Base-by-base conservation (phyloP, 2,888 invertebrate genomes). In the Opisthograptis luteolata region DNA sequence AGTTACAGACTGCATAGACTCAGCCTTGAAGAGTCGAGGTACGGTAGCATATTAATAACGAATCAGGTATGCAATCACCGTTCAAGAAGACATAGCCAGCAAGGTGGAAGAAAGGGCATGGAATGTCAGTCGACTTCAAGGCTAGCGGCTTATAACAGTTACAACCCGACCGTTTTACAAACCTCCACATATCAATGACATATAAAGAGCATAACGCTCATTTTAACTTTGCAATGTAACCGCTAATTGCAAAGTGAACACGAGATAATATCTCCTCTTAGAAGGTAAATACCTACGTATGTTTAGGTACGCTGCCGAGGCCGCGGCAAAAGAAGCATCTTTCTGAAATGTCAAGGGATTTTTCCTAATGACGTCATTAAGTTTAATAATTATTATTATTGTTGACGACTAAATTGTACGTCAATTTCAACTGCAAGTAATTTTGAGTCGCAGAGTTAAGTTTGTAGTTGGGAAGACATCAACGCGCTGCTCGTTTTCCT, bases 51-150 rank as follows among this genome's bases (percentile, higher is more conserved):
- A 85, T 82, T 86, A 87, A 87, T 85, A 81, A 76, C 66, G 68
- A 73, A 84, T 87, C 84, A 80, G 66, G 86, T 86, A 87, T 85
- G 85, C 87, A 84, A 81, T 83, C 85, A 76, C 74, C 81, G 84
- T 87, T 66, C 79, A 73, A 76, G 83, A 84, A 87, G 84, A 86
- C 80, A 81, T 84, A 81, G 79, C 66, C 79, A 81, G 79, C 83
- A 84, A 86, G 84, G 88, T 87, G 84, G 88, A 89, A 83, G 84
- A 84, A 89, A 89, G 87, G 87, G 84, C 88, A 86, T 80, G 84
- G 84, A 80, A 85, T 86, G 85, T 80, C 80, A 84, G 76, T 64
- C 71, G 71, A 51, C 49, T 53, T 71, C 84, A 87, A 88, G 87
- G 87, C 74, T 81, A 63, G 59, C 79, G 67, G 61, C 35, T 37